A percentile compares a stretch with the other conserved stretches of the same genome.
Evolutionary conservation across 2,888 invertebrate species (phyloP).

Genomic region (Spilarctia lutea): DNA sequence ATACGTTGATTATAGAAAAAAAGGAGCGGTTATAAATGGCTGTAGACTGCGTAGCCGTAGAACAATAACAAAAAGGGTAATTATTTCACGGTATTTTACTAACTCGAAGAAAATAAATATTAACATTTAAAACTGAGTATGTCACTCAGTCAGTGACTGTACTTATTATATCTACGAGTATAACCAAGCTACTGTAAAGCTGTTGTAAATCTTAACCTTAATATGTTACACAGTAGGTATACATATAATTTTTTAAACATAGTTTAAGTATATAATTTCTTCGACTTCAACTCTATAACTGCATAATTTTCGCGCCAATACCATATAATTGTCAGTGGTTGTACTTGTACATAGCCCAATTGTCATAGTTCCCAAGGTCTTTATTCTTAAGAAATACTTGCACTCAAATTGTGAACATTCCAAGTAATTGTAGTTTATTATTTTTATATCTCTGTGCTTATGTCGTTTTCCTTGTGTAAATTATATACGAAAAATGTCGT

Average conservation of each 20-base stretch:
- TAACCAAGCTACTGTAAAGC: constrained; percentile 36
- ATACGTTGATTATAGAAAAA: not conserved
- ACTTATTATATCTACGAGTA: not conserved
- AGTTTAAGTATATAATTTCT: not conserved
- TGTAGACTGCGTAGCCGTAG: not conserved
- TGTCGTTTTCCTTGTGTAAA: constrained; percentile 37
- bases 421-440: constrained; percentile 8
- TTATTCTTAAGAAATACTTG: not conserved
- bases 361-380: not conserved
- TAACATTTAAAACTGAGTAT: not conserved
- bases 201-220: constrained; percentile 36
- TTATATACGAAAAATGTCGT: constrained; percentile 16
- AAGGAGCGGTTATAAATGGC: not conserved
- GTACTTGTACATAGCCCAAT: not conserved
- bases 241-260: not conserved
- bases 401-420: not conserved
- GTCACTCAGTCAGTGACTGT: not conserved
- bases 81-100: not conserved
- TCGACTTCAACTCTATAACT: not conserved
- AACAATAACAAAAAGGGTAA: not conserved
- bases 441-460: constrained; percentile 10
- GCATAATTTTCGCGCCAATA: not conserved
- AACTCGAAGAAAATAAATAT: not conserved
- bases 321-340: not conserved
- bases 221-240: constrained; percentile 20